phyloP scores from a whole-genome alignment of 2,113 vertebrate species.

The Cranoglanis bouderius region DNA sequence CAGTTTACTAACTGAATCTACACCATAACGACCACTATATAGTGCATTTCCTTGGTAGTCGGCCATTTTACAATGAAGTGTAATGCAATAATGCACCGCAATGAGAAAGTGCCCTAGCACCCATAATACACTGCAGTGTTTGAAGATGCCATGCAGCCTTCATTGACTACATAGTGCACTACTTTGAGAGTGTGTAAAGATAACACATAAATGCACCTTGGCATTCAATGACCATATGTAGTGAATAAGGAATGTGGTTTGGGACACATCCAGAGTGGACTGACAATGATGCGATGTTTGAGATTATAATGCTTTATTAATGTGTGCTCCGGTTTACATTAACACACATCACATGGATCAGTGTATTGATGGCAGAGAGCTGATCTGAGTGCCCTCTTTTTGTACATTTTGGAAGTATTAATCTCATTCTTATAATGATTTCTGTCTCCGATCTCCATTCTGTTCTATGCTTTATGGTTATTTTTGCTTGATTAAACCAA shows the following conservation, averaged over 20 bases:
- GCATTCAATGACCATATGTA: neutral
- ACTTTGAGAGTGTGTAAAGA: neutral
- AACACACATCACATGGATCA: neutral
- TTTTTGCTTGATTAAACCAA: slow-evolving; percentile 73
- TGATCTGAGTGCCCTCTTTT: neutral
- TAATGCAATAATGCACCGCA: neutral
- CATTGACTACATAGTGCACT: neutral
- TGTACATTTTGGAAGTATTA: slow-evolving; percentile 46
- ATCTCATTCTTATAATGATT: slow-evolving; percentile 55
- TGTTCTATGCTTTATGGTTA: slow-evolving; percentile 64
- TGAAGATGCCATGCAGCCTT: neutral
- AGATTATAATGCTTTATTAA: slow-evolving; percentile 5
- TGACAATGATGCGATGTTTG: neutral
- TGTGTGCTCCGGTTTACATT: neutral
- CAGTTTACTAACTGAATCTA: neutral
- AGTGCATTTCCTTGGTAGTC: neutral
- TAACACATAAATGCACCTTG: neutral
- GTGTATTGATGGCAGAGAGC: neutral
- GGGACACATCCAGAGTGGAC: neutral
- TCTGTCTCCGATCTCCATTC: slow-evolving; percentile 58
- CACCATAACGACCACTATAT: neutral
- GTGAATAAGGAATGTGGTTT: neutral
- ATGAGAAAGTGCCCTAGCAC: neutral
- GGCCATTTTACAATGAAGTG: neutral
- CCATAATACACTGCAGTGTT: neutral